Percentiles rank a stretch among this genome's conserved stretches.
Evolutionary conservation across 2,888 invertebrate species (phyloP).

Genomic region (Rhagium mordax): DNA sequence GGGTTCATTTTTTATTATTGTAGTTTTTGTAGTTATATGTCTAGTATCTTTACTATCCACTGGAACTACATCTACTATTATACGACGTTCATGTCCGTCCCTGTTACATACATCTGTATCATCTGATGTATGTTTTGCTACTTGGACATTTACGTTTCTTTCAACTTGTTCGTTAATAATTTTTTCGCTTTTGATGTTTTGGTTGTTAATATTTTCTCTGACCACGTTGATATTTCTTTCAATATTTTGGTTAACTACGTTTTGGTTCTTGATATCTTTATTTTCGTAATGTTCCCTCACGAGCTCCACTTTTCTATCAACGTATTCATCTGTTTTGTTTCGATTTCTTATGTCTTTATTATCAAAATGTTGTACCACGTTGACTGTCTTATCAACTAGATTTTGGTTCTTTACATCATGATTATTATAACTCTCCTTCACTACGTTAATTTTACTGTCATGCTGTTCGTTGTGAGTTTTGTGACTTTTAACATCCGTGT

Average conservation of each 20-base stretch:
- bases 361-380: background rate
- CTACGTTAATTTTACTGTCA: slow-evolving; percentile 13
- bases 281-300: background rate
- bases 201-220: slow-evolving; percentile 15
- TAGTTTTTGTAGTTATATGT: slow-evolving; percentile 13
- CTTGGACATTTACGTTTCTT: slow-evolving; percentile 17
- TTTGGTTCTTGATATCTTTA: background rate
- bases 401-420: slow-evolving; percentile 1
- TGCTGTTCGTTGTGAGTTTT: background rate
- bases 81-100: background rate
- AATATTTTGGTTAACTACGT: slow-evolving; percentile 1
- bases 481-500: background rate
- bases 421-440: slow-evolving; percentile 24
- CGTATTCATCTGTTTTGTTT: background rate
- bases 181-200: slow-evolving; percentile 6
- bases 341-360: background rate
- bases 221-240: slow-evolving; percentile 19
- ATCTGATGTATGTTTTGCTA: background rate
- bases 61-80: slow-evolving; percentile 1
- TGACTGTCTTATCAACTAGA: background rate
- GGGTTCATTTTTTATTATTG: slow-evolving; percentile 29
- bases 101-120: background rate
- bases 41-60: slow-evolving; percentile 4
- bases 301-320: background rate
- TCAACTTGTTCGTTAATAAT: slow-evolving; percentile 19